Evolutionary conservation across 2,888 invertebrate species (phyloP), one percentile per base, ranked within the genome.

Genomic region (Macaria liturata): DNA sequence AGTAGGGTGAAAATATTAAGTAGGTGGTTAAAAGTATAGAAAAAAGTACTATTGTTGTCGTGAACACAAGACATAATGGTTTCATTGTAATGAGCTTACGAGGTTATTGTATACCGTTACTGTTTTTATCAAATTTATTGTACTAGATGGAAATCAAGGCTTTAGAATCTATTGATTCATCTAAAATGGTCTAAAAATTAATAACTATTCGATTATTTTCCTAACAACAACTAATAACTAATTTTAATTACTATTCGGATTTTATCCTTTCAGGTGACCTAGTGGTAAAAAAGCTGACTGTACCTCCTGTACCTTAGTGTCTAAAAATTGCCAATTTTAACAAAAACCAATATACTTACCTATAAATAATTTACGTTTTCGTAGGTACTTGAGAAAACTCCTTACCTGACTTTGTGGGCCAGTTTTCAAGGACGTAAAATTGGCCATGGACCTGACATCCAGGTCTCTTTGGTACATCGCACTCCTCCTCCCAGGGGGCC

Each of bases 341-440:
- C n/a, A 20, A 20, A 20, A 20, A 20, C 20, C 20, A 20, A 20
- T 20, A 20, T n/a, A n/a, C n/a, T n/a, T n/a, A n/a, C n/a, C n/a
- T n/a, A n/a, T n/a, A n/a, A 4, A 34, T 34, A 4, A 34, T 34
- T 6, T 4, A 4, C 34, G 6, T 34, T 6, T 4, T 34, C 4
- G 6, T 34, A 4, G 6, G 7, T 37, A 37, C 4, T 6, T 37
- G 7, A 37, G 4, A 37, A 37, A 37, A 37, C n/a, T 37, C 7
- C 7, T 7, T 37, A 90, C 90, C 78, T 88, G 91, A 59, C 77
- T 71, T 64, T 87, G 90, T 4, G 90, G 86, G 4, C 85, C 81
- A 57, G 84, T 83, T 54, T 91, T 91, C 55, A 91, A 67, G 0
- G 91, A 91, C 1, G 91, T 91, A 57, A 91, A 91, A 66, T 91